Base-by-base conservation (phyloP, 2,888 invertebrate species). In the Nemoura dubitans region DNA sequence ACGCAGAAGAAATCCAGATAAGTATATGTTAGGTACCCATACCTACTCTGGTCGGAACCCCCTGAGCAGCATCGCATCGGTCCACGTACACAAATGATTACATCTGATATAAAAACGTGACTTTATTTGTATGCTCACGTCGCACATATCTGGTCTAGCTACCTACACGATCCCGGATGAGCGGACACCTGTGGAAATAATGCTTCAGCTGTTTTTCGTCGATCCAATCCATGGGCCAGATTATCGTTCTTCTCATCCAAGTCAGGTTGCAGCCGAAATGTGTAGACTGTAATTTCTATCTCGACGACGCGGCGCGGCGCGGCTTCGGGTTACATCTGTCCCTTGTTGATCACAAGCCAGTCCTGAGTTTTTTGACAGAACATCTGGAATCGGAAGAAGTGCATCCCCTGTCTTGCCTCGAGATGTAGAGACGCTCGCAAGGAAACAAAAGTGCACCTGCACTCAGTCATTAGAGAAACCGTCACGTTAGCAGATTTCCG, bases 81-180 rank as follows among this genome's bases (percentile, higher is more conserved):
- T 59, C 10, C 59, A 59, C 59, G 59, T 59, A 59, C 21, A 59
- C 59, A 59, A 21, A 59, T 59, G 59, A 59, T 59, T 59, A 59
- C 59, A 59, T 59, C 59, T 59, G 59, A 21, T 59, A 59, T 59
- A 59, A 59, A 59, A 59, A 59, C 59, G 59, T 59, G 59, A 59
- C 59, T 59, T 59, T 59, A 59, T 59, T 59, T 59, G 59, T 59
- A 59, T 59, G 59, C 21, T 59, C 59, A 59, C 59, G 59, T 59
- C 59, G 36, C 21, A 2, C 59, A 59, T 59, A 59, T 59, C 59
- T 59, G 59, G 16, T 59, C 10, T 21, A 21, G 59, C 59, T 59
- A 59, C 59, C 59, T 59, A 59, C 59, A 59, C 59, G 59, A 59
- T 59, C 59, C 59, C 59, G 59, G 59, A 59, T 59, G 59, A 59